These are phyloP conservation scores for Xyrichtys novacula DNA, from an alignment of 2,797 vertebrate species.

Conservation along the genomic window DNA sequence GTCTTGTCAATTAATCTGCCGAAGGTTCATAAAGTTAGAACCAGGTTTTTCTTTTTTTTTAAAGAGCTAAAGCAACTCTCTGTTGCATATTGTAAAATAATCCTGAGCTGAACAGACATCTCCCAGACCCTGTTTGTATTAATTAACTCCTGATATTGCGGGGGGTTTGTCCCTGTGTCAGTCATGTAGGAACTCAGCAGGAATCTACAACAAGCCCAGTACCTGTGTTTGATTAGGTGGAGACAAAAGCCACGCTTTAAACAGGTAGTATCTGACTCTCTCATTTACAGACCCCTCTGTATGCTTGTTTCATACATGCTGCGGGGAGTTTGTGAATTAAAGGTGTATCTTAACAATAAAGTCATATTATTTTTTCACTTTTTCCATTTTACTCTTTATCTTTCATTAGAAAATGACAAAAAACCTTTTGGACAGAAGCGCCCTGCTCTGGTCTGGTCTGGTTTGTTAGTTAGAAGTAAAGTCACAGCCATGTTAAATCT, in stretches of 20 bases:
- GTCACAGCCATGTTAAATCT: conserved; percentile 75
- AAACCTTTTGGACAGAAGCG: conserved; percentile 12
- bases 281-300: conserved; percentile 61
- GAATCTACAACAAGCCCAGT: conserved; percentile 74
- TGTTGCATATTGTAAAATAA: conserved; percentile 85
- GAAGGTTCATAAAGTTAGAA: conserved; percentile 83
- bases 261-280: conserved; percentile 74
- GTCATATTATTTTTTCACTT: conserved; percentile 36
- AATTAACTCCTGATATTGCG: conserved; percentile 84
- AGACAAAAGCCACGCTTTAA: conserved; percentile 76
- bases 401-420: conserved; percentile 27
- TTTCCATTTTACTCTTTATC: conserved; percentile 28
- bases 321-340: conserved; percentile 63
- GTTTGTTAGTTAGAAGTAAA: conserved; percentile 49
- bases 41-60: conserved; percentile 49
- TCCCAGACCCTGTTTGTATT: conserved; percentile 83
- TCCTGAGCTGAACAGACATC: conserved; percentile 76
- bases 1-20: conserved; percentile 82
- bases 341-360: conserved; percentile 42
- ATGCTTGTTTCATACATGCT: conserved; percentile 56
- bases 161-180: conserved; percentile 82
- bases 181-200: conserved; percentile 80
- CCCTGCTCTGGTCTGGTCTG: conserved; percentile 31
- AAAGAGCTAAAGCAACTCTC: conserved; percentile 64
- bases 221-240: conserved; percentile 78